Evolutionary conservation across 2,888 invertebrate species (phyloP), one percentile per base, ranked within the genome.

Genomic region (Chironomus riparius): DNA sequence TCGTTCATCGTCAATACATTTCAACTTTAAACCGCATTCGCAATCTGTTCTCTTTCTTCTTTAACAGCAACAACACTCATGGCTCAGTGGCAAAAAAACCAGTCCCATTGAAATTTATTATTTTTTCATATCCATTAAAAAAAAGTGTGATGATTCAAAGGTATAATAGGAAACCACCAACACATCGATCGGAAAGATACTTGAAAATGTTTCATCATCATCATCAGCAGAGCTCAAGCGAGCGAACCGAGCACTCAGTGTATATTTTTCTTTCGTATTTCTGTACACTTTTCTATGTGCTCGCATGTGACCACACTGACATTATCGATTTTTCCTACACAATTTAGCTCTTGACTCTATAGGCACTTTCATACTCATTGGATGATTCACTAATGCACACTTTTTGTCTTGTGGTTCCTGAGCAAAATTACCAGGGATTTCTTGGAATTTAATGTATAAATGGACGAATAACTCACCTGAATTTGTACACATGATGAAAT

Each of bases 401-500:
- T 73, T 47, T 7, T 18, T 5, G 18, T 15, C 56, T 18, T 7
- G 18, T 56, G 56, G 56, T 38, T 38, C 38, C 38, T 38, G 38
- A 38, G 38, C 10, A 7, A 38, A 38, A 10, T 38, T 7, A 38
- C 38, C 38, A 38, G 38, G 38, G 2, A 38, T 38, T 38, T 38
- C 38, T n/a, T 2, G 38, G 38, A 38, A 38, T 1, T 38, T 10
- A 10, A 38, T n/a, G 2, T 10, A 38, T 38, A 5, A 28, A 28
- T 10, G 38, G 2, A 10, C 2, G 1, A 38, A 10, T 1, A n/a
- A 81, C 84, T 83, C 79, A 84, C 84, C 84, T 84, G 83, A 78
- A 84, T 82, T 80, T 81, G 81, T 79, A 84, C 83, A 81, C 84
- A 84, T 78, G 83, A 81, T 76, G 81, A 79, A 78, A 84, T 84